Evolutionary conservation across 2,113 vertebrate genomes (phyloP), one percentile per base, ranked within the genome.

Genomic region (Scomber scombrus): DNA sequence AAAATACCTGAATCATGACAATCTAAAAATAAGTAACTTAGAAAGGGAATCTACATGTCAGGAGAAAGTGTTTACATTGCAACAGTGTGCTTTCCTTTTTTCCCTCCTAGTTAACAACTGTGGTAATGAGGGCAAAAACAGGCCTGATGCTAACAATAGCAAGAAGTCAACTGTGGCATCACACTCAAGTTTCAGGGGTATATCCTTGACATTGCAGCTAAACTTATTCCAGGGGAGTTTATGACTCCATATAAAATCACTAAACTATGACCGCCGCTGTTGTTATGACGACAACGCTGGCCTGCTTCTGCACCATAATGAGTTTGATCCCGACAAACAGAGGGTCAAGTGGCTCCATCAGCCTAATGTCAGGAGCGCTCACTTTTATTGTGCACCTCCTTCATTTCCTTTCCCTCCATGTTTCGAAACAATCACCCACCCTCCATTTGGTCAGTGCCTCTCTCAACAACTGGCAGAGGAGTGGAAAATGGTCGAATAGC

Each of bases 251-350:
- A 15, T 9, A 51, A 43, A 51, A 60, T 34, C 11, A 4, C 40
- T 26, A 47, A 14, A 49, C 68, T 40, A 34, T 54, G 58, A 81
- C 51, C 67, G 66, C 70, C 75, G 65, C 67, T 75, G 60, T 64
- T 56, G 66, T 62, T 71, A 80, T 31, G 43, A 57, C 68, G 63
- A 62, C 55, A 70, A 40, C 34, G 34, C 34, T 40, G 34, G 34
- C 34, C 34, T 40, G 54, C 49, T 45, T 34, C 43, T 40, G 70
- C 70, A 75, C 43, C 19, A 55, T 56, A 50, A 51, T 63, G 15
- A 51, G 72, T 9, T 34, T 5, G 31, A 34, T 34, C 31, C 31
- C 31, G 31, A 34, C 51, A 60, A 70, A 77, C 67, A 84, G 72
- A 52, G 60, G 50, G 57, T 71, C 14, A 60, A 49, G 49, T 47